phyloP scores from a whole-genome alignment of 2,113 vertebrate species.

The Channa maculata region DNA sequence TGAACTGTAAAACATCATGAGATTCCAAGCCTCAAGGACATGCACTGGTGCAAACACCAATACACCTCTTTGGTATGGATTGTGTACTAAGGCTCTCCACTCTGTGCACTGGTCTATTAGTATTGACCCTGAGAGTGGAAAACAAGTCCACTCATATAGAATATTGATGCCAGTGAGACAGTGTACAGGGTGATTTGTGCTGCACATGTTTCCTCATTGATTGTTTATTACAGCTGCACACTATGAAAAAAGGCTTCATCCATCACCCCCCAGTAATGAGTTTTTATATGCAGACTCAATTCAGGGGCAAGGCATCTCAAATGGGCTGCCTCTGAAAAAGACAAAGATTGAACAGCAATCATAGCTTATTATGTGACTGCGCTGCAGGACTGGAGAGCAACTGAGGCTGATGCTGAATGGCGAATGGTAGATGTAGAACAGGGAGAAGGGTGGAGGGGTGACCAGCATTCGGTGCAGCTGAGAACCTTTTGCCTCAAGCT shows the following conservation, averaged over 20 bases:
- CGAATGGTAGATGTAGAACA: background rate
- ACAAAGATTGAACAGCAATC: conserved; percentile 75
- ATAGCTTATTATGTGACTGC: conserved; percentile 71
- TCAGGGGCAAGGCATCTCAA: conserved; percentile 52
- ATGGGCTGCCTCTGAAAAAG: conserved; percentile 65
- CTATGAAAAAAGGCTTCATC: conserved; percentile 65
- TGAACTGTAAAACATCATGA: background rate
- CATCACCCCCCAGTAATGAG: conserved; percentile 77
- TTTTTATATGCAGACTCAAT: conserved; percentile 76
- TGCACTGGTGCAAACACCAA: conserved; percentile 38
- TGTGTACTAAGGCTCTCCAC: conserved; percentile 52
- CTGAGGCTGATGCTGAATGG: conserved; percentile 17
- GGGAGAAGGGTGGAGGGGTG: background rate
- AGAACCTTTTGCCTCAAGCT: conserved; percentile 39
- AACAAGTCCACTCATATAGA: conserved; percentile 72
- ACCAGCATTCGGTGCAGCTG: conserved; percentile 14
- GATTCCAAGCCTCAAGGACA: conserved; percentile 31
- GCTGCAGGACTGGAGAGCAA: conserved; percentile 42
- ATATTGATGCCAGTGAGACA: conserved; percentile 70
- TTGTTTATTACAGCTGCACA: conserved; percentile 77
- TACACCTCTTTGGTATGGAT: conserved; percentile 49
- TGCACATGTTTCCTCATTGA: conserved; percentile 75
- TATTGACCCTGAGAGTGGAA: conserved; percentile 74
- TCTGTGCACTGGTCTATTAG: conserved; percentile 68
- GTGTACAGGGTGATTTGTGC: conserved; percentile 67